Evolutionary conservation across 2,113 vertebrate species (phyloP), one percentile per base, ranked within the genome.

Genomic region (Burhinus oedicnemus): DNA sequence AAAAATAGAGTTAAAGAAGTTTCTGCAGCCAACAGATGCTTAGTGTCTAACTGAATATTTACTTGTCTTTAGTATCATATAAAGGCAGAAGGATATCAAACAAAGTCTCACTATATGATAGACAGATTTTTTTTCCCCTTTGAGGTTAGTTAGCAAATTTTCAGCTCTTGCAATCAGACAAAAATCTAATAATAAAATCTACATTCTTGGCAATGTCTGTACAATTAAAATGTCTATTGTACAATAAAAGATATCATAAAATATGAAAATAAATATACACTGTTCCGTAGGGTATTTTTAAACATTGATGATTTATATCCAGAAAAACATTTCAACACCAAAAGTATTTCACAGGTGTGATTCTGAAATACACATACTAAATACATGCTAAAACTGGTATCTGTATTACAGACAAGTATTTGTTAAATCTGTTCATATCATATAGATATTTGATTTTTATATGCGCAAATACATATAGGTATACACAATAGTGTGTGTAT

Each of bases 391-490:
- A 60, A 72, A 55, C 7, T 79, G 19, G 3, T 22, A 62, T 55
- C 6, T 61, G 7, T 23, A 29, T 72, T 58, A 58, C 10, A n/a
- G 8, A 40, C 3, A 45, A 2, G 12, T 47, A 40, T 92, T 54
- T 45, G 5, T 27, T 66, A 71, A 44, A 68, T 23, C 29, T 66
- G 2, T 82, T 78, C 7, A 61, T 2, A 23, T 11, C 12, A 17
- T 21, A 49, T 10, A n/a, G 17, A 13, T 61, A 40, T 15, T 58
- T 49, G 7, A 40, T 23, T 80, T 79, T 54, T 75, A 25, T 27
- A 9, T 42, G 2, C 0, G 1, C 26, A 70, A 69, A 34, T 11
- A 40, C 5, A 26, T 15, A 27, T 1, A 55, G 4, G 3, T 38
- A 44, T 8, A 32, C 4, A 36, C 3, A 87, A 18, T 15, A 5